These are phyloP conservation scores for Cyclophora punctaria DNA, from an alignment of 2,888 invertebrate species.

Conservation along the genomic window DNA sequence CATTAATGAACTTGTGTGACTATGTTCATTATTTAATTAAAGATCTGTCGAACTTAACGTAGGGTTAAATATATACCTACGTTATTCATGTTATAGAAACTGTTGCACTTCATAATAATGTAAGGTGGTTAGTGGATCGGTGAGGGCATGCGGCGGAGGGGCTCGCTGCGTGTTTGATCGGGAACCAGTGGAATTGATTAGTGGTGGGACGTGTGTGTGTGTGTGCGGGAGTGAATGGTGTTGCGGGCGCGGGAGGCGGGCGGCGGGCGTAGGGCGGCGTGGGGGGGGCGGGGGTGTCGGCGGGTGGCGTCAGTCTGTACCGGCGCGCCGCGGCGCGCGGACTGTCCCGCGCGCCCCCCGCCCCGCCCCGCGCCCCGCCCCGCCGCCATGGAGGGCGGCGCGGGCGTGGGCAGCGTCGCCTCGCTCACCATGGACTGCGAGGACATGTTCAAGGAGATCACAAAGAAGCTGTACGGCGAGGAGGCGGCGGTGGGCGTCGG, in stretches of 20 bases:
- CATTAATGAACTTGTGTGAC: too few species aligned
- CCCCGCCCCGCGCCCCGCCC: slow-evolving; percentile 5
- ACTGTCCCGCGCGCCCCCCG: slow-evolving; percentile 31
- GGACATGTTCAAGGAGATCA: slow-evolving; percentile 94
- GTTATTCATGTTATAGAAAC: too few species aligned
- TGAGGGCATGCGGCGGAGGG: too few species aligned
- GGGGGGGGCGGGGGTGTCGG: slow-evolving; percentile 41
- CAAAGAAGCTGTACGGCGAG: slow-evolving; percentile 92
- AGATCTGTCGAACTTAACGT: too few species aligned
- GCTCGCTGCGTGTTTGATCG: too few species aligned
- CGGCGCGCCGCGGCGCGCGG: slow-evolving; percentile 52
- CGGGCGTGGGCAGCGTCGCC: slow-evolving; percentile 43
- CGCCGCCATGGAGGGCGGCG: slow-evolving; percentile 68
- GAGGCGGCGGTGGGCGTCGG: slow-evolving; percentile 68
- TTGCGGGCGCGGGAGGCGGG: slow-evolving; percentile 19
- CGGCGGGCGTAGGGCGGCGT: slow-evolving; percentile 22
- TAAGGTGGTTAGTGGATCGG: too few species aligned
- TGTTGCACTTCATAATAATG: too few species aligned
- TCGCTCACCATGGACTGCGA: slow-evolving; percentile 82
- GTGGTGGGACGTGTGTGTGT: slow-evolving; percentile 6
- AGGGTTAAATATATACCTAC: too few species aligned
- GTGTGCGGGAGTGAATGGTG: slow-evolving; percentile 36
- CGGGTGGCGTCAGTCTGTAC: slow-evolving; percentile 58
- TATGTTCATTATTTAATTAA: too few species aligned
- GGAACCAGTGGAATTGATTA: too few species aligned